Conservation (phyloP, 2,113 vertebrate species). For the Sebastes fasciatus region DNA sequence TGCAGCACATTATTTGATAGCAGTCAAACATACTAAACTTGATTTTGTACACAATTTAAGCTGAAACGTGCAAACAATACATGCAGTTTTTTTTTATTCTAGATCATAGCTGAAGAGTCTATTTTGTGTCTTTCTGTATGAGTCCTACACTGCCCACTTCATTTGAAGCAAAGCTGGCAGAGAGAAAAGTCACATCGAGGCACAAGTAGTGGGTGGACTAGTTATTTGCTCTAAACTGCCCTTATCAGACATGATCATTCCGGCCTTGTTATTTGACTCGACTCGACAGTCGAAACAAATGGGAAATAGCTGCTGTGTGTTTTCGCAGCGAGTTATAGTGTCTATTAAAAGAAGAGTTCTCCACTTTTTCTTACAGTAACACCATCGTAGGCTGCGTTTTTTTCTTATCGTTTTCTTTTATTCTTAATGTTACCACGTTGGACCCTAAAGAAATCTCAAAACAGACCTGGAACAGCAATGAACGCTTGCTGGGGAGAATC, state of each 20-base stretch:
- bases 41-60: neutral
- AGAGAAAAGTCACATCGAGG: slow-evolving; percentile 1
- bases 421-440: neutral
- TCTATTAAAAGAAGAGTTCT: neutral
- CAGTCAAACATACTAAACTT: neutral
- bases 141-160: neutral
- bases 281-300: slow-evolving; percentile 20
- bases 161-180: neutral
- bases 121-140: neutral
- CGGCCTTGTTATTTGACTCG: slow-evolving; percentile 18
- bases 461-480: neutral
- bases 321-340: neutral
- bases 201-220: slow-evolving; percentile 12
- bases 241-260: slow-evolving; percentile 26
- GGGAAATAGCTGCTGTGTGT: slow-evolving; percentile 12
- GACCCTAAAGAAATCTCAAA: neutral
- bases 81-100: neutral
- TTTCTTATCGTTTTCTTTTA: neutral
- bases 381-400: neutral
- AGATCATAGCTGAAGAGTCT: neutral
- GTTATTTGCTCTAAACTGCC: slow-evolving; percentile 33
- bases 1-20: neutral
- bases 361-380: neutral
- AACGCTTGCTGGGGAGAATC: neutral
- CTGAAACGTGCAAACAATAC: neutral